Conservation (phyloP, 2,888 invertebrate species). For the Ophion costatus region DNA sequence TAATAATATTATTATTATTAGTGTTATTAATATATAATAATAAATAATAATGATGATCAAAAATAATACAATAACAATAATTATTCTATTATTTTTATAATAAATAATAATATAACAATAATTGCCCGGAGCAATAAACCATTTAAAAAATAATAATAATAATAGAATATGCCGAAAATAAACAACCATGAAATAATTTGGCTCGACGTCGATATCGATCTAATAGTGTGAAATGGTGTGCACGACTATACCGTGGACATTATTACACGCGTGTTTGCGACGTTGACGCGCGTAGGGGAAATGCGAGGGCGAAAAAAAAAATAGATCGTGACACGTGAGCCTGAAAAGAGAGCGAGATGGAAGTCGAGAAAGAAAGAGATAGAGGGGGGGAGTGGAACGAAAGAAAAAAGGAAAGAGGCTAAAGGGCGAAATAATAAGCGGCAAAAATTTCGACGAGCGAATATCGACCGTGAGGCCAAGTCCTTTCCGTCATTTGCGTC, state of each 20-base stretch:
- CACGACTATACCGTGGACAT: not conserved
- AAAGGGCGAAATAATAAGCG: conserved; percentile 51
- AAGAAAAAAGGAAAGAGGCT: not conserved
- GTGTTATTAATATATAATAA: too few relatives aligned
- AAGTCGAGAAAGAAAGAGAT: not conserved
- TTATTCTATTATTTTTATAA: too few relatives aligned
- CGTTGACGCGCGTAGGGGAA: not conserved
- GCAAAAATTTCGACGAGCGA: conserved; percentile 59
- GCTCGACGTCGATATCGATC: too few relatives aligned
- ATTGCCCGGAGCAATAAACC: too few relatives aligned
- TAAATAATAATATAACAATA: too few relatives aligned
- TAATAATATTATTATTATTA: too few relatives aligned
- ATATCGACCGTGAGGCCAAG: conserved; percentile 58
- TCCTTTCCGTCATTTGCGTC: conserved; percentile 55
- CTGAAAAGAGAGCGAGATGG: not conserved
- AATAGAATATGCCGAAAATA: too few relatives aligned
- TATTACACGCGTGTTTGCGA: not conserved
- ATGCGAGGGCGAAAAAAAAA: not conserved
- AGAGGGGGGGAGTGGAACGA: not conserved
- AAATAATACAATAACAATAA: too few relatives aligned
- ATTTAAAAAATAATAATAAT: too few relatives aligned
- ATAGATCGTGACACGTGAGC: not conserved
- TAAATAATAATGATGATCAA: too few relatives aligned
- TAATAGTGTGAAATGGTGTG: too few relatives aligned
- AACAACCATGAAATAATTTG: too few relatives aligned